Conservation (phyloP, 2,888 invertebrate species). For the Drosophila setosimentum region DNA sequence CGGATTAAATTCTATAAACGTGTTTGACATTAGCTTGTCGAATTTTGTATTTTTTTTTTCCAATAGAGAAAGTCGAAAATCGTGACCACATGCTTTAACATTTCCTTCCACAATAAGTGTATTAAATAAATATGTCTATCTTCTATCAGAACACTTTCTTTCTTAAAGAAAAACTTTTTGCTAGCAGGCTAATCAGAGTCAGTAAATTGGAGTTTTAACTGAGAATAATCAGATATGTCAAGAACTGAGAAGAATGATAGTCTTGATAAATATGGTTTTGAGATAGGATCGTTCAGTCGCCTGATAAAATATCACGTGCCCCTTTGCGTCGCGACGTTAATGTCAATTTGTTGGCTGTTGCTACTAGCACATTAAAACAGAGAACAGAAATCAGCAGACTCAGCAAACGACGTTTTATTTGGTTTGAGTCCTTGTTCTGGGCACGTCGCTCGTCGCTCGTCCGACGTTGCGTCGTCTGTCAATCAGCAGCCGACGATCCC, state of each 20-base stretch:
- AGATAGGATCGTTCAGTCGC: conserved; percentile 49
- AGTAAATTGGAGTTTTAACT: conserved; percentile 2
- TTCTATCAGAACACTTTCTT: not conserved
- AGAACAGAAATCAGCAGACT: conserved; percentile 33
- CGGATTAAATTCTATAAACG: not conserved
- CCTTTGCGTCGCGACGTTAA: conserved; percentile 62
- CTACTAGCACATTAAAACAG: conserved; percentile 67
- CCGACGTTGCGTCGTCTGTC: conserved; percentile 58
- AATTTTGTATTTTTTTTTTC: not conserved
- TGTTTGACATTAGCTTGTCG: not conserved
- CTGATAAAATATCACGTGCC: conserved; percentile 57
- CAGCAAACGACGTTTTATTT: conserved; percentile 37
- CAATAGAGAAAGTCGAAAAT: conserved; percentile 1
- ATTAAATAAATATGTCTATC: not conserved
- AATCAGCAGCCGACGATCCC: conserved; percentile 62
- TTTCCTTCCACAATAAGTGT: not conserved
- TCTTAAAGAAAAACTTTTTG: not conserved
- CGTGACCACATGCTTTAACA: not conserved
- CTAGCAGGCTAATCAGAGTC: conserved; percentile 1
- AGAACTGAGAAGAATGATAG: conserved; percentile 1
- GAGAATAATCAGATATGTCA: conserved; percentile 15
- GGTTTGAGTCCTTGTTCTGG: conserved; percentile 53
- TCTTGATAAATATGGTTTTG: conserved; percentile 23
- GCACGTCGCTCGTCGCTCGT: conserved; percentile 38
- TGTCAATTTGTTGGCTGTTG: conserved; percentile 69